phyloP scores from a whole-genome alignment of 2,888 invertebrate species.

The Microplitis manilae region DNA sequence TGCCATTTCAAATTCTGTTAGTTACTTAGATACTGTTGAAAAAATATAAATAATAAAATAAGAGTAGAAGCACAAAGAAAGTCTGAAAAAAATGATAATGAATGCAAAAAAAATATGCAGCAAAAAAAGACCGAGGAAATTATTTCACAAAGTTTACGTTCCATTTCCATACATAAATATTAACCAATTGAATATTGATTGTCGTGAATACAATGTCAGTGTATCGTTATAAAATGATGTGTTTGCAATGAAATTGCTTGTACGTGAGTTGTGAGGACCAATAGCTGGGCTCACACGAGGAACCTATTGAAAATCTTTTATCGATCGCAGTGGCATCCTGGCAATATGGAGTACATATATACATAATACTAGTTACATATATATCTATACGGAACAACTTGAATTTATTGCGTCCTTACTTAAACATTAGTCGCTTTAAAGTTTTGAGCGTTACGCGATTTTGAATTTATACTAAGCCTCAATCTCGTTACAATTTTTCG shows the following conservation, averaged over 20 bases:
- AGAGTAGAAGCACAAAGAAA: background rate
- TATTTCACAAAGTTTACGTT: constrained; percentile 14
- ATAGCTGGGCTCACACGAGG: constrained; percentile 14
- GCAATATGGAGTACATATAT: background rate
- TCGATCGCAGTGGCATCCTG: constrained; percentile 8
- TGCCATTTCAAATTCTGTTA: too few species aligned
- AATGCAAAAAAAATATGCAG: background rate
- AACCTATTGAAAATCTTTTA: constrained; percentile 20
- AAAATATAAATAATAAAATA: too few species aligned
- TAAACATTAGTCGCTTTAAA: background rate
- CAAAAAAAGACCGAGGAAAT: background rate
- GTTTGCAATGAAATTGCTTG: constrained; percentile 32
- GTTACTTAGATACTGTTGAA: too few species aligned
- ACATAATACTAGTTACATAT: background rate
- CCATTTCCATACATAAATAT: constrained; percentile 26
- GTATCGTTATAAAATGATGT: constrained; percentile 27
- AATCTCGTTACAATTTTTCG: background rate
- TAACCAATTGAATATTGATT: constrained; percentile 28
- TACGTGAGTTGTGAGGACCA: constrained; percentile 19
- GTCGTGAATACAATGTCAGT: constrained; percentile 7
- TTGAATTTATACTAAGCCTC: background rate
- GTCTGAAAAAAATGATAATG: background rate
- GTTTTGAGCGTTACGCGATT: background rate
- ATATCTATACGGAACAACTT: background rate
- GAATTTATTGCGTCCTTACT: background rate